A percentile compares a stretch with the other conserved stretches of the same genome.
Evolutionary conservation across 2,888 invertebrate genomes (phyloP).

Genomic region (Pseudococcus viburni): DNA sequence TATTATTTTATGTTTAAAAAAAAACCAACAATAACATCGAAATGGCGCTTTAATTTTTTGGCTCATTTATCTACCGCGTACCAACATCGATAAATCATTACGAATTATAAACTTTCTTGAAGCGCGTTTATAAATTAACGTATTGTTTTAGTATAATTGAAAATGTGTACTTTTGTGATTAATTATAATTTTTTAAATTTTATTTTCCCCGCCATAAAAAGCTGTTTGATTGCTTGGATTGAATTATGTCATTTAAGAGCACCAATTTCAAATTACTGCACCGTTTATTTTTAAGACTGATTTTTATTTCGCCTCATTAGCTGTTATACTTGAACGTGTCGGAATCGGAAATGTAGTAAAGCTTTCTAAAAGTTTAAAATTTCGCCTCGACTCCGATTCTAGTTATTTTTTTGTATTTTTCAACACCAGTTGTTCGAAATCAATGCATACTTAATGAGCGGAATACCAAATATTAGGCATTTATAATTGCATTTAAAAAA

Average conservation of each 20-base stretch:
- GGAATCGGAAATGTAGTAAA: too few species aligned
- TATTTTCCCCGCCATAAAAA: background rate
- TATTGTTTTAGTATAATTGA: background rate
- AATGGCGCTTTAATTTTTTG: background rate
- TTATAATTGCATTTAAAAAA: too few species aligned
- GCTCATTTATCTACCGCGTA: background rate
- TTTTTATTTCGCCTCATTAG: conserved; percentile 31
- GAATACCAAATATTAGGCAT: too few species aligned
- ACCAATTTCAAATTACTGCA: conserved; percentile 42
- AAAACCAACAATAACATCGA: background rate
- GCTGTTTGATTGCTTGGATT: conserved; percentile 35
- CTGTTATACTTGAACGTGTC: too few species aligned
- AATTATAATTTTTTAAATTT: conserved; percentile 9
- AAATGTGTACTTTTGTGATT: conserved; percentile 34
- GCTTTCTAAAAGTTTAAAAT: too few species aligned
- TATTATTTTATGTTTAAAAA: background rate
- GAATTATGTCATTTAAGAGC: background rate
- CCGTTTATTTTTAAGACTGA: conserved; percentile 32
- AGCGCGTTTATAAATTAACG: background rate
- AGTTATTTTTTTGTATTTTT: too few species aligned
- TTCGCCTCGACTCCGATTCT: background rate
- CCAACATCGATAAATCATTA: background rate
- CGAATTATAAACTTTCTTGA: background rate
- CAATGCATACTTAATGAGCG: too few species aligned
- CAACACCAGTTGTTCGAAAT: too few species aligned